These are phyloP conservation scores for Dryas iulia DNA, from an alignment of 1,140 invertebrate genomes.

Conservation along the genomic window DNA sequence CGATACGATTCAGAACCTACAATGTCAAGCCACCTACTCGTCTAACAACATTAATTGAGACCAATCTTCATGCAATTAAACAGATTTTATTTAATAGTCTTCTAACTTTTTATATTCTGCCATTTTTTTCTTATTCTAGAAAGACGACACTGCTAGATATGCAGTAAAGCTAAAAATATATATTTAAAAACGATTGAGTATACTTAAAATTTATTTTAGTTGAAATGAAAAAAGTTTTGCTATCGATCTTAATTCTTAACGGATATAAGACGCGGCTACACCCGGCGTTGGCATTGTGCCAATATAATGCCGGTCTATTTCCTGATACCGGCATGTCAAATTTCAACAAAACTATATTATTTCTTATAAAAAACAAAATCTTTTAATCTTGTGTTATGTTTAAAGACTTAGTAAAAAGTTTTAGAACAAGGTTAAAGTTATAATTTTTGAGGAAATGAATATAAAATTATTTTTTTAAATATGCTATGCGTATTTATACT, in stretches of 20 bases:
- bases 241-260: constrained; percentile 51
- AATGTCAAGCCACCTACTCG: constrained; percentile 28
- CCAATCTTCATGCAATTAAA: constrained; percentile 12
- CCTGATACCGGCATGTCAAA: constrained; percentile 20
- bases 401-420: too few relatives aligned
- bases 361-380: background rate
- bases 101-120: background rate
- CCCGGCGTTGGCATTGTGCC: constrained; percentile 55
- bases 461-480: too few relatives aligned
- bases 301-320: constrained; percentile 53
- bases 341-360: background rate
- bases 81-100: background rate
- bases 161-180: too few relatives aligned
- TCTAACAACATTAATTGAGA: constrained; percentile 21
- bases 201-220: background rate
- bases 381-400: too few relatives aligned
- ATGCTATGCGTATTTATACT: background rate
- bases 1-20: constrained; percentile 14
- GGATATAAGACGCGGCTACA: constrained; percentile 44
- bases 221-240: background rate
- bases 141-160: too few relatives aligned
- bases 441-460: too few relatives aligned
- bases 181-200: background rate
- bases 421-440: too few relatives aligned
- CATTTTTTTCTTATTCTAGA: background rate